phyloP scores from a whole-genome alignment of 1,140 invertebrate species.

The Teleopsis dalmanni region DNA sequence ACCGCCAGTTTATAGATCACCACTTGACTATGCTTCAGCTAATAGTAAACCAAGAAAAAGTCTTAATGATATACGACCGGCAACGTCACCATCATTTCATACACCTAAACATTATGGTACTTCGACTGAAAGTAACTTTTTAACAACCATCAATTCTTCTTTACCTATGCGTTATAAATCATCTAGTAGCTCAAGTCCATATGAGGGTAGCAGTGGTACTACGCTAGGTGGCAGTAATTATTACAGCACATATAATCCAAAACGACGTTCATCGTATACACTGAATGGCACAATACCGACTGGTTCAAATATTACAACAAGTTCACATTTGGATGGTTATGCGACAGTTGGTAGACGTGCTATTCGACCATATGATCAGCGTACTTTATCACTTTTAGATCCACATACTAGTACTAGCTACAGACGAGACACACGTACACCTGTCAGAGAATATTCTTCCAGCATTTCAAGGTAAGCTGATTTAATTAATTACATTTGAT shows the following conservation, averaged over 20 bases:
- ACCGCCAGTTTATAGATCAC: slow-evolving; percentile 34
- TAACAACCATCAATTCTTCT: slow-evolving; percentile 8
- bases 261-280: slow-evolving; percentile 38
- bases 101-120: slow-evolving; percentile 24
- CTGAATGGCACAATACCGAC: slow-evolving; percentile 27
- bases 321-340: slow-evolving; percentile 28
- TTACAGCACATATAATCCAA: slow-evolving; percentile 41
- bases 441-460: slow-evolving; percentile 31
- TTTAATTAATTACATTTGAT: not conserved
- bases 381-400: slow-evolving; percentile 38
- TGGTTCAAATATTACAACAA: slow-evolving; percentile 14
- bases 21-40: slow-evolving; percentile 24
- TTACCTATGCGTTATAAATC: slow-evolving; percentile 34
- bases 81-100: slow-evolving; percentile 34
- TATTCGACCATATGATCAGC: slow-evolving; percentile 33
- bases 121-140: slow-evolving; percentile 19
- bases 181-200: slow-evolving; percentile 35
- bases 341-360: slow-evolving; percentile 37
- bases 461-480: slow-evolving; percentile 32
- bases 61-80: slow-evolving; percentile 34
- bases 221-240: slow-evolving; percentile 16
- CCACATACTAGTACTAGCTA: slow-evolving; percentile 26
- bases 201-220: slow-evolving; percentile 14
- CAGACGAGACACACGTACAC: slow-evolving; percentile 27
- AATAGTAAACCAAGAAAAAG: slow-evolving; percentile 32